Conservation (phyloP, 2,113 vertebrate genomes). For the Sarotherodon lohbergeri region DNA sequence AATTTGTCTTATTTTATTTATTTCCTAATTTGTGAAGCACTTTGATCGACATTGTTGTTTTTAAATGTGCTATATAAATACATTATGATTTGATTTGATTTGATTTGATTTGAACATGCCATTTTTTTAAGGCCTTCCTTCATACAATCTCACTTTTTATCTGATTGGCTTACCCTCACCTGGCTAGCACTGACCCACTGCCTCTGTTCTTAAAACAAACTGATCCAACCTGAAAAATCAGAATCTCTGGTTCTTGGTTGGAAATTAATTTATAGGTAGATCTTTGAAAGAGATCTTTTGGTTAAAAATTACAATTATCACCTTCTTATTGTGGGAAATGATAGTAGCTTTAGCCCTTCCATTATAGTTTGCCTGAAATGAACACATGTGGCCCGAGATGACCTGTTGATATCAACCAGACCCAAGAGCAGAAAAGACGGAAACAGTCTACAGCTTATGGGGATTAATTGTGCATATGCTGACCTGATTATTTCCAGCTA, state of each 20-base stretch:
- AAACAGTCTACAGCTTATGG: neutral
- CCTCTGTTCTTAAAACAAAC: neutral
- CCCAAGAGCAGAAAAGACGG: rapidly evolving
- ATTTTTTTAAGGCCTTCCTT: neutral
- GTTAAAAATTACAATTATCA: neutral
- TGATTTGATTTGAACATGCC: neutral
- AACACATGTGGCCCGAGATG: neutral
- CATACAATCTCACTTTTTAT: neutral
- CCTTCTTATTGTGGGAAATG: neutral
- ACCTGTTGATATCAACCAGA: neutral
- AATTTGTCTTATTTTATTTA: neutral
- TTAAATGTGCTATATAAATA: neutral
- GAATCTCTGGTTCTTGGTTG: neutral
- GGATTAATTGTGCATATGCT: neutral
- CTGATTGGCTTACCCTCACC: neutral
- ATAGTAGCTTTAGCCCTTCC: neutral
- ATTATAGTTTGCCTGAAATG: neutral
- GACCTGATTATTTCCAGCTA: neutral
- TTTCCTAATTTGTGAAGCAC: neutral
- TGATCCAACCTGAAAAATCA: neutral
- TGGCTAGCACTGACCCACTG: neutral
- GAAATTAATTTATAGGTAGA: neutral
- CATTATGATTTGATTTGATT: neutral
- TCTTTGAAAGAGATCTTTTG: neutral
- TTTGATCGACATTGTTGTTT: neutral